Evolutionary conservation across 2,113 vertebrate species (phyloP).

Genomic region (Lonchura striata): DNA sequence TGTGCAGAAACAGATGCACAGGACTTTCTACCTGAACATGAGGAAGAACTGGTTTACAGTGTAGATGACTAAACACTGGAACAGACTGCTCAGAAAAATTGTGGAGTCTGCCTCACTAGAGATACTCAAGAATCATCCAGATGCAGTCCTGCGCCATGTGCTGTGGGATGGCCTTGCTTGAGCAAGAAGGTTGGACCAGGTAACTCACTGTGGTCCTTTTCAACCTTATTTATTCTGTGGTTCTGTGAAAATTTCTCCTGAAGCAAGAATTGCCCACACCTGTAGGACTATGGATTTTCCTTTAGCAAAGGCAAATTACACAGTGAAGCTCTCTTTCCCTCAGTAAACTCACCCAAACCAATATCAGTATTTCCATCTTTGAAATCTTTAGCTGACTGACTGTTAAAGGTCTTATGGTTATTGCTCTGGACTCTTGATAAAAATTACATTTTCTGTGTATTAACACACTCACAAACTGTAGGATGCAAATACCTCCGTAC

Average conservation of each 20-base stretch:
- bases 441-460: not conserved
- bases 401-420: not conserved
- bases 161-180: not conserved
- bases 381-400: not conserved
- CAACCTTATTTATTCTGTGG: not conserved
- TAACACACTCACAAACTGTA: not conserved
- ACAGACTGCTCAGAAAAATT: not conserved
- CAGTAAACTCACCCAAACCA: not conserved
- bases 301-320: not conserved
- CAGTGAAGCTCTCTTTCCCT: not conserved
- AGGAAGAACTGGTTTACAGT: not conserved
- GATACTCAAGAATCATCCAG: not conserved
- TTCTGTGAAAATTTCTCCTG: not conserved
- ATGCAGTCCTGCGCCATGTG: not conserved
- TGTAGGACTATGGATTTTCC: not conserved
- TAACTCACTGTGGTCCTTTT: not conserved
- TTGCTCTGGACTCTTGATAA: not conserved
- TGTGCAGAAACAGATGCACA: not conserved
- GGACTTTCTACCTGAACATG: not conserved
- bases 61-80: not conserved
- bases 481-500: not conserved
- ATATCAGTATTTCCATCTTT: not conserved
- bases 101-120: not conserved
- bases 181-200: not conserved
- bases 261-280: not conserved